phyloP scores from a whole-genome alignment of 1,140 invertebrate genomes.

The Phymastichus coffea region DNA sequence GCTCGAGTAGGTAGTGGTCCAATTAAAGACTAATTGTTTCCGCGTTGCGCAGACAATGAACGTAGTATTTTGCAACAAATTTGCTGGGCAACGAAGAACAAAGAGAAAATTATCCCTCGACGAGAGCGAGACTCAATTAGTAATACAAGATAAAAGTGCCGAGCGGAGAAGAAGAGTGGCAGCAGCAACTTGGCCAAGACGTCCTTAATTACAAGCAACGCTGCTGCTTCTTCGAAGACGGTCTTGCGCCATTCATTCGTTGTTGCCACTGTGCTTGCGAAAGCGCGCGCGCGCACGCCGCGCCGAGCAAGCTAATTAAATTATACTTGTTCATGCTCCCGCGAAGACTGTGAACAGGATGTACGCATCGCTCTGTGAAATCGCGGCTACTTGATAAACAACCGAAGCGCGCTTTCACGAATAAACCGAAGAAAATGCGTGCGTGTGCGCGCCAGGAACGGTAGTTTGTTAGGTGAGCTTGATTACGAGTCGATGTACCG shows the following conservation, averaged over 20 bases:
- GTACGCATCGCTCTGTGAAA: too few species aligned
- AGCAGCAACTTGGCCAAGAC: not conserved
- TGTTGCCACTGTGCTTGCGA: too few species aligned
- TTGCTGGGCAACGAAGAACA: too few species aligned
- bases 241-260: not conserved
- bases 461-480: constrained; percentile 42
- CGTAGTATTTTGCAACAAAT: too few species aligned
- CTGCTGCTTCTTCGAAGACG: not conserved
- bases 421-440: not conserved
- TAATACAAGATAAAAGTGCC: not conserved
- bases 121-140: constrained; percentile 5
- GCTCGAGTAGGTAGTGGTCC: too few species aligned
- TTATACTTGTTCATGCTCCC: not conserved
- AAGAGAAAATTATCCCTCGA: too few species aligned
- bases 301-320: constrained; percentile 4
- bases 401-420: not conserved
- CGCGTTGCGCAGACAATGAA: too few species aligned
- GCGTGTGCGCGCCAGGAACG: constrained; percentile 8
- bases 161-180: too few species aligned
- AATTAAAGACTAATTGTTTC: too few species aligned
- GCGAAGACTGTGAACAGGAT: too few species aligned
- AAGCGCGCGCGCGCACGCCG: too few species aligned
- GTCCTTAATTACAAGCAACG: not conserved
- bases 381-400: constrained; percentile 1
- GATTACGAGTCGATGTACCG: constrained; percentile 42